Percentiles rank a stretch among this genome's conserved stretches.
Evolutionary conservation across 2,888 invertebrate species (phyloP).

Genomic region (Cephus pulcher): DNA sequence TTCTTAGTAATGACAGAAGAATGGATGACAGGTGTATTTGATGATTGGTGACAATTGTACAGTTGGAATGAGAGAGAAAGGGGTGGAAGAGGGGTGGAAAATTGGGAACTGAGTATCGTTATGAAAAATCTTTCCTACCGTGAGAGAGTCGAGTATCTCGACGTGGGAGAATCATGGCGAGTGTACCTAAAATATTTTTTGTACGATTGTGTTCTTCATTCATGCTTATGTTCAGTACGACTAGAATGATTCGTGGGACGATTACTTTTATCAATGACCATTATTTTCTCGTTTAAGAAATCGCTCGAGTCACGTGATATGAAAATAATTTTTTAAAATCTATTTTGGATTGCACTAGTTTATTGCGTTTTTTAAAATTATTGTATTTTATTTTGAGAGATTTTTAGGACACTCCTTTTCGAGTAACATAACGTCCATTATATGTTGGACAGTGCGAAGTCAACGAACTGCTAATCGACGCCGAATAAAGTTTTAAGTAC

Average conservation of each 20-base stretch:
- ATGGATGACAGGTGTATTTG: too few species aligned
- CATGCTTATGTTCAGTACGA: background rate
- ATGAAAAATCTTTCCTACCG: background rate
- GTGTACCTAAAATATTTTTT: constrained; percentile 1
- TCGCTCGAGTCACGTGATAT: too few species aligned
- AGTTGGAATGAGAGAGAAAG: background rate
- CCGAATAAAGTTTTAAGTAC: constrained; percentile 14
- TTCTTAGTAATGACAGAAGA: too few species aligned
- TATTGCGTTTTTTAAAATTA: too few species aligned
- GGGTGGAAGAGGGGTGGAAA: background rate
- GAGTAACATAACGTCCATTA: background rate
- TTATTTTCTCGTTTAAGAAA: too few species aligned
- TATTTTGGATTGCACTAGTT: too few species aligned
- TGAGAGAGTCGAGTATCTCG: too few species aligned
- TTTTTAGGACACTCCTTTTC: too few species aligned
- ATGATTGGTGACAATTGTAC: too few species aligned
- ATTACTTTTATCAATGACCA: background rate
- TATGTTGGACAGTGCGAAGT: background rate
- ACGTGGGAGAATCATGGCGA: background rate
- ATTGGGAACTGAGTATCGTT: background rate
- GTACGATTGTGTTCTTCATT: background rate
- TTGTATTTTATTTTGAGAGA: too few species aligned
- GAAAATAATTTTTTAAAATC: too few species aligned
- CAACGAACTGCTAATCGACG: too few species aligned
- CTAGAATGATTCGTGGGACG: background rate